Base-by-base conservation (phyloP, 2,888 invertebrate species). In the Spodoptera exigua region DNA sequence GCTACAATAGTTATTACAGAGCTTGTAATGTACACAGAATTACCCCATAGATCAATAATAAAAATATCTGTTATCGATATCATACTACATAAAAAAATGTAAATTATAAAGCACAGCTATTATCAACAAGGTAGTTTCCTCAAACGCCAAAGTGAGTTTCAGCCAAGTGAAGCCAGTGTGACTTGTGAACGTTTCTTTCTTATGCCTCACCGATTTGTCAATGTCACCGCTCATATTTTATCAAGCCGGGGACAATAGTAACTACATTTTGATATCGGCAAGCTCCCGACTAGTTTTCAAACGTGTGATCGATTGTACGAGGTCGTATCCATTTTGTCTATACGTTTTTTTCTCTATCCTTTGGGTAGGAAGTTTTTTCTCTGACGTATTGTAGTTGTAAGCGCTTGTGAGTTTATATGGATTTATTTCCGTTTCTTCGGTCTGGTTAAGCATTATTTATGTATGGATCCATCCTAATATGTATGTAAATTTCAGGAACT, bases 181-280 rank as follows among this genome's bases (percentile, higher is more conserved):
- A 72, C 76, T 78, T 65, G 54, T 59, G 58, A 68, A 17, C 74
- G 51, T 65, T 76, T 72, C 70, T 76, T 77, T 72, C 61, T 53
- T 69, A 62, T 63, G 61, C 61, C 59, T 48, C 21, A 27, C 61
- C 88, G 89, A 92, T 93, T 91, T 91, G 91, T 93, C 93, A 93
- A 91, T 76, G 93, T 93, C 93, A 82, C 77, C 46, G 84, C 87
- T 92, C 92, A 93, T 93, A 92, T 93, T 92, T 93, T 92, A 93
- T 92, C 91, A 89, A 86, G 73, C 74, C 74, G 76, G 84, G 89
- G 88, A 93, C 93, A 93, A 92, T 91, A 83, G 91, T 91, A 89
- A 93, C 91, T 92, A 91, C 88, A 88, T 91, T 92, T 91, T 92
- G 91, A 92, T 91, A 90, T 89, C 88, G 88, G 85, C 80, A 74